These are phyloP conservation scores for Drosophila quinaria DNA, from an alignment of 2,888 invertebrate genomes.

Conservation along the genomic window DNA sequence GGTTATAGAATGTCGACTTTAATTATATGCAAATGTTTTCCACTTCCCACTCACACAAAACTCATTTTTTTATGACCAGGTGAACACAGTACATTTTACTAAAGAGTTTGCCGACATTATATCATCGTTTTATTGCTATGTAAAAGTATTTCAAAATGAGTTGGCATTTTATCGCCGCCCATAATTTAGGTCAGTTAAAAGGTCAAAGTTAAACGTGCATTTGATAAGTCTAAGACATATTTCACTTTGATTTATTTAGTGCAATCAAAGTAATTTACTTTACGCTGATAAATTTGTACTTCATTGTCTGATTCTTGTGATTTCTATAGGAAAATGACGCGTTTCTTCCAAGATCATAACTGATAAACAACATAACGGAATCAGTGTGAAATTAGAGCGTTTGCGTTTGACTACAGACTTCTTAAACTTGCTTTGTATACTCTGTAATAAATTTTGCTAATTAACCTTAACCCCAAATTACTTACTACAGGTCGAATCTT, in stretches of 20 bases:
- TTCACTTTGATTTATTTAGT: slow-evolving; percentile 17
- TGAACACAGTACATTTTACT: slow-evolving; percentile 11
- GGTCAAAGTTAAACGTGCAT: slow-evolving; percentile 57
- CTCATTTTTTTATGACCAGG: slow-evolving; percentile 21
- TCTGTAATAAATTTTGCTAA: neutral
- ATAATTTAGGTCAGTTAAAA: slow-evolving; percentile 59
- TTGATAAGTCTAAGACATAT: neutral
- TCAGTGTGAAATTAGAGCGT: slow-evolving; percentile 10
- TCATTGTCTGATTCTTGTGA: neutral
- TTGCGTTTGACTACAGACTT: neutral
- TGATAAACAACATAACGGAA: slow-evolving; percentile 26
- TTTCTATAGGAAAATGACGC: neutral
- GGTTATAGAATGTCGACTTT: neutral
- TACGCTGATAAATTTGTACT: neutral
- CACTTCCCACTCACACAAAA: slow-evolving; percentile 4
- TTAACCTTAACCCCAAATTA: no score
- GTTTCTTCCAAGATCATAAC: slow-evolving; percentile 1
- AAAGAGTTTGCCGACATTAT: slow-evolving; percentile 18
- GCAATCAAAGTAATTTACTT: neutral
- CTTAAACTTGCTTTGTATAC: neutral
- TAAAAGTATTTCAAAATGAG: slow-evolving; percentile 15
- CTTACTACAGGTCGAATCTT: no score
- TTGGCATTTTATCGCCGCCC: slow-evolving; percentile 46
- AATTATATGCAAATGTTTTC: slow-evolving; percentile 41
- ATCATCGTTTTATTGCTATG: slow-evolving; percentile 34